Percentiles rank a stretch among this genome's conserved stretches.
phyloP scores from a whole-genome alignment of 2,113 vertebrate species.

The Dasyurus viverrinus region DNA sequence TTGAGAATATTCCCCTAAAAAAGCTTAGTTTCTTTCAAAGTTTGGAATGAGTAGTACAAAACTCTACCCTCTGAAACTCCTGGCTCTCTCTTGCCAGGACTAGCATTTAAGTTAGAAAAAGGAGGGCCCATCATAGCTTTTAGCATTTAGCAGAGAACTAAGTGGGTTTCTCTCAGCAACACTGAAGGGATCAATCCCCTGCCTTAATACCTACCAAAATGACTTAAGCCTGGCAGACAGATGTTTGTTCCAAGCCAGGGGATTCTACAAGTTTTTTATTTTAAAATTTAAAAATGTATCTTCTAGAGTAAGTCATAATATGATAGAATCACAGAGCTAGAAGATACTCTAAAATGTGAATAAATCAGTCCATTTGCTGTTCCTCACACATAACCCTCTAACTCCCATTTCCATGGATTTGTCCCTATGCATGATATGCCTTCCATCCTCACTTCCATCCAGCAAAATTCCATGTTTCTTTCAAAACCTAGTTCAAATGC shows the following conservation, averaged over 20 bases:
- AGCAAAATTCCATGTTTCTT: background rate
- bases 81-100: too few species aligned
- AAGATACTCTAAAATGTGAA: background rate
- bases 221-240: background rate
- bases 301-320: background rate
- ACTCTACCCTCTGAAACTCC: too few species aligned
- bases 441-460: background rate
- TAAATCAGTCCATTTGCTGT: too few species aligned
- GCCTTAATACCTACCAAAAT: background rate
- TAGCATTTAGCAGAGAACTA: background rate
- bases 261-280: background rate
- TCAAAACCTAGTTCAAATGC: background rate
- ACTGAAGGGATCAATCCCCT: background rate
- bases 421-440: background rate
- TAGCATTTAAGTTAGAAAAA: background rate
- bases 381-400: background rate
- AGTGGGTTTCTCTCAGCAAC: background rate
- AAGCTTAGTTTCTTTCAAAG: too few species aligned
- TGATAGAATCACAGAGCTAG: background rate
- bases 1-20: too few species aligned
- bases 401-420: background rate
- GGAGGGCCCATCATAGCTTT: background rate
- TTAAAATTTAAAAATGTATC: background rate
- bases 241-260: background rate
- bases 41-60: too few species aligned